Percentiles rank a stretch among this genome's conserved stretches.
These are phyloP conservation scores for Coilia nasus DNA, from an alignment of 2,797 vertebrate species.

Conservation along the genomic window DNA sequence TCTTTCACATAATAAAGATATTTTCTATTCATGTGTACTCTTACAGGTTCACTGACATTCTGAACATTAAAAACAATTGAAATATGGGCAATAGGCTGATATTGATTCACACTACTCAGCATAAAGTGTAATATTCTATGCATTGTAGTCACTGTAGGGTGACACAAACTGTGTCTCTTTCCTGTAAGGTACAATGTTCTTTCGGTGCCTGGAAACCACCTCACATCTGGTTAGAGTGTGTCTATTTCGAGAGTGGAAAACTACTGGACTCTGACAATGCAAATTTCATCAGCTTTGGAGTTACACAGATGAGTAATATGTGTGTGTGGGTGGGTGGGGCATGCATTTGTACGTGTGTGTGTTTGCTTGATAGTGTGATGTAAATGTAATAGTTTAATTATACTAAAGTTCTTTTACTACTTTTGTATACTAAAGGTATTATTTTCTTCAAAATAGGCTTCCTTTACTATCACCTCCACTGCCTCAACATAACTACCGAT, in stretches of 20 bases:
- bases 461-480: background rate
- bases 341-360: background rate
- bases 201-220: background rate
- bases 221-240: background rate
- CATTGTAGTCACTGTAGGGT: background rate
- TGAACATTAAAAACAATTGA: no score
- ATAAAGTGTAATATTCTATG: background rate
- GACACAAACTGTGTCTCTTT: background rate
- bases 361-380: background rate
- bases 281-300: background rate
- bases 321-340: background rate
- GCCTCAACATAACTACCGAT: no score
- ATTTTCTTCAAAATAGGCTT: background rate
- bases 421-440: background rate
- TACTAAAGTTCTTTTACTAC: background rate
- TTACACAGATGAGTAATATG: background rate
- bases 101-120: no score
- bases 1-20: no score
- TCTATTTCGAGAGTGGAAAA: background rate
- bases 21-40: no score
- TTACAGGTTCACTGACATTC: no score
- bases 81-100: no score
- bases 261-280: constrained; percentile 3
- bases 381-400: background rate
- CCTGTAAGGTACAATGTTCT: background rate